Base-by-base conservation (phyloP, 2,888 invertebrate species). In the Drosophila atripex region DNA sequence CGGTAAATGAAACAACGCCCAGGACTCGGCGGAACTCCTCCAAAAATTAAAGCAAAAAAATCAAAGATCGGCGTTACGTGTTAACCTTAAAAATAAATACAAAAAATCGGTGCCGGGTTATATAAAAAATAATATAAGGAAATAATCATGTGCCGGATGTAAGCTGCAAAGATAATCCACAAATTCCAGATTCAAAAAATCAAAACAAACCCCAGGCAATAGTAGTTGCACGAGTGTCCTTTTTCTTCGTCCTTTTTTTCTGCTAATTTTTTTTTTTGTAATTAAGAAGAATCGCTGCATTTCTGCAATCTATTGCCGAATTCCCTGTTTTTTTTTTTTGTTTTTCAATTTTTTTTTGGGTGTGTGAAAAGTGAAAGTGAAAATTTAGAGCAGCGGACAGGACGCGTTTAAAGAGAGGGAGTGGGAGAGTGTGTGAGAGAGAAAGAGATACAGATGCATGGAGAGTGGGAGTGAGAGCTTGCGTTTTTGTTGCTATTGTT, bases 301-400 rank as follows among this genome's bases (percentile, higher is more conserved):
- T 57, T 63, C 57, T 69, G 60, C 55, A 64, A 11, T 46, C 46
- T 30, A 46, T 61, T 49, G 16, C 28, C 16, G 32, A 51, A 51
- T 46, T 58, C 8, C 18, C 11, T n/a, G 25, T 28, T 45, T 55
- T 59, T 59, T 55, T 49, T 59, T 9, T 59, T 74, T 57, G 49
- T 75, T 58, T 70, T 49, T 9, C 11, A 21, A 14, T 52, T 61
- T 71, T 77, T 85, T 86, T 88, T 88, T 88, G 88, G 89, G 89
- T 89, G 89, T 89, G 89, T 84, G 80, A 85, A 90, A 90, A 89
- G 86, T 88, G 89, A 89, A 89, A 89, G 89, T 89, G 90, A 89
- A 90, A 89, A 90, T 89, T 88, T 80, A 87, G 88, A 84, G 75
- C 80, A 71, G 51, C 49, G 54, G 21, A 28, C 61, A 71, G 51